These are phyloP conservation scores for Glareola pratincola DNA, from an alignment of 2,113 vertebrate genomes.

Conservation along the genomic window DNA sequence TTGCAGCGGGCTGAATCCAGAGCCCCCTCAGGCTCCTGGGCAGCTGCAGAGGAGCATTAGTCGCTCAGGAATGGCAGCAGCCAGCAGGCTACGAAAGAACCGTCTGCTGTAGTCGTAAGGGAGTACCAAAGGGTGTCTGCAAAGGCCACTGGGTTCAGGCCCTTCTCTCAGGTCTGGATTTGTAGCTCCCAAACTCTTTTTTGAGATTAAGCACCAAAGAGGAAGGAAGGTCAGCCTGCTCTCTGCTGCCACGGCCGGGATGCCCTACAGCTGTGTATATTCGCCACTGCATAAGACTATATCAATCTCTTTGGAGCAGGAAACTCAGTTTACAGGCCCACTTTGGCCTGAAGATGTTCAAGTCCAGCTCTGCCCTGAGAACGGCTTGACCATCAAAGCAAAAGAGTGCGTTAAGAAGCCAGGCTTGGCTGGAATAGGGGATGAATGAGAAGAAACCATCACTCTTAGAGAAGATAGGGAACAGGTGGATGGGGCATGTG, in stretches of 20 bases:
- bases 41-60: not conserved
- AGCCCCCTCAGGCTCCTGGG: not conserved
- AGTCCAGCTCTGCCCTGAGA: not conserved
- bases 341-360: not conserved
- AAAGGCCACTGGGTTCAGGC: not conserved
- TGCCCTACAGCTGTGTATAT: not conserved
- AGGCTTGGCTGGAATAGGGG: not conserved
- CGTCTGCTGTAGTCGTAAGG: not conserved
- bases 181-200: not conserved
- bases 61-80: not conserved
- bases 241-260: not conserved
- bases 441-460: not conserved
- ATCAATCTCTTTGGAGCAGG: not conserved
- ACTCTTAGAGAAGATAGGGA: not conserved
- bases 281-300: not conserved
- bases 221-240: not conserved
- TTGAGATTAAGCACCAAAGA: not conserved
- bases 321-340: not conserved
- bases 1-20: rapidly evolving
- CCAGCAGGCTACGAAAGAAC: not conserved
- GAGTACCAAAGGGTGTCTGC: not conserved
- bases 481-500: not conserved
- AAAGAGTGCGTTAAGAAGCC: not conserved
- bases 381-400: not conserved
- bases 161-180: not conserved